Evolutionary conservation across 1,140 invertebrate genomes (phyloP).

Genomic region (Triops longicaudatus): DNA sequence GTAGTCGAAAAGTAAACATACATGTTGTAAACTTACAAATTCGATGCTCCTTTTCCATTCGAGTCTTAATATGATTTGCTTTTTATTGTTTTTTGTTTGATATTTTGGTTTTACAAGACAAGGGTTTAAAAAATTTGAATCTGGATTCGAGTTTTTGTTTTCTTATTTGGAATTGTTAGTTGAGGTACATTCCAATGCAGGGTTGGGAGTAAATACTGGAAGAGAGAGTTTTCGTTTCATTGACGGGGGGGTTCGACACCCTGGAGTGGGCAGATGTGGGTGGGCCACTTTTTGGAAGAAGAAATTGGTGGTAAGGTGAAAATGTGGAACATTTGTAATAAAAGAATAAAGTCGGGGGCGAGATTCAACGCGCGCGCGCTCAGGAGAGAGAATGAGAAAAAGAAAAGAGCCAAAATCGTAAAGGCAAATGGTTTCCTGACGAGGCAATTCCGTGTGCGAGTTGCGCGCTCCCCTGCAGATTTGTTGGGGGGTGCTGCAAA

Average conservation of each 20-base stretch:
- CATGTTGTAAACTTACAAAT: background rate
- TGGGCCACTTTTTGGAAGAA: background rate
- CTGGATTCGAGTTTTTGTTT: background rate
- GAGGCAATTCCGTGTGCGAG: background rate
- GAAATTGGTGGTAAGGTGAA: background rate
- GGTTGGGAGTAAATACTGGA: background rate
- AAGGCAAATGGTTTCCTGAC: conserved; percentile 13
- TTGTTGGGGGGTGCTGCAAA: background rate
- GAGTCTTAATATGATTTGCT: too few relatives aligned
- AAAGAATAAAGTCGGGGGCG: background rate
- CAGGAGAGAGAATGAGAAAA: background rate
- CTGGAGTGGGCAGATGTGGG: background rate
- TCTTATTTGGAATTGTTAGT: background rate
- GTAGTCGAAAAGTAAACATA: background rate
- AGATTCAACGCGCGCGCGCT: background rate
- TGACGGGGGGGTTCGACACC: background rate
- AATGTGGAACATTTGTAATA: background rate
- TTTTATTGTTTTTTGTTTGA: too few relatives aligned
- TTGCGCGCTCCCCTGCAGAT: conserved; percentile 13
- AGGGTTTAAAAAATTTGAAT: background rate
- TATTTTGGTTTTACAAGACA: background rate
- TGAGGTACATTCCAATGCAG: background rate
- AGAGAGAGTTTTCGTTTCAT: too few relatives aligned
- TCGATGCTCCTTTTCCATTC: too few relatives aligned
- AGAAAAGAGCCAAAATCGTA: background rate